A percentile compares a stretch with the other conserved stretches of the same genome.
These are phyloP conservation scores for Drosophila fungiperda DNA, from an alignment of 2,888 invertebrate species.

Conservation along the genomic window DNA sequence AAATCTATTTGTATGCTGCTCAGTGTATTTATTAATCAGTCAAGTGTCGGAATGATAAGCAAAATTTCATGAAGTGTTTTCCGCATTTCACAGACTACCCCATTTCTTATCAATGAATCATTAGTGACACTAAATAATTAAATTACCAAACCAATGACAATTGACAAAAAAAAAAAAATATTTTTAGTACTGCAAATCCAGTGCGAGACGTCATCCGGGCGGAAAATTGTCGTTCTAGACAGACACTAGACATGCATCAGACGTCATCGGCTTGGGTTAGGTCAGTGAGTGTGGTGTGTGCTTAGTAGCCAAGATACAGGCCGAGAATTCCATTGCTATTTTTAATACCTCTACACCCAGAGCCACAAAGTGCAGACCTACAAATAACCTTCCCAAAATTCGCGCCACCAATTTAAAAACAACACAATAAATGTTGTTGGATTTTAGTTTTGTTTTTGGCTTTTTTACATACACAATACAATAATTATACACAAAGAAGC, in stretches of 20 bases:
- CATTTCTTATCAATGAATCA: constrained; percentile 60
- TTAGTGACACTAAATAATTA: constrained; percentile 16
- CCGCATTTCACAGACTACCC: constrained; percentile 45
- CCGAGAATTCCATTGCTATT: constrained; percentile 52
- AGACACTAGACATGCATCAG: constrained; percentile 32
- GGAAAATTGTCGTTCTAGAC: constrained; percentile 28
- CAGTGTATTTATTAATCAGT: constrained; percentile 23
- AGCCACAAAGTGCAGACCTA: constrained; percentile 59
- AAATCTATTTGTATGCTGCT: constrained; percentile 5
- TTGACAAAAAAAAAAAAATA: not conserved
- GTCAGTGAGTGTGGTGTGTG: constrained; percentile 53
- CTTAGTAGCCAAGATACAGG: constrained; percentile 25
- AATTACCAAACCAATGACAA: constrained; percentile 10
- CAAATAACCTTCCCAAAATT: constrained; percentile 64
- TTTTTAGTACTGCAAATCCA: constrained; percentile 19
- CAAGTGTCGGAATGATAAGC: constrained; percentile 51
- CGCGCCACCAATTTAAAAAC: constrained; percentile 1
- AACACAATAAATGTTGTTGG: not conserved
- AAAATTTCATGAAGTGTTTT: constrained; percentile 51
- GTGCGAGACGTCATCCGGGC: constrained; percentile 18
- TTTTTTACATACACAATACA: not conserved
- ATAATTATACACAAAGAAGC: not conserved
- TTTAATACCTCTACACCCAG: constrained; percentile 49
- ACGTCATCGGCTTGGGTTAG: constrained; percentile 58
- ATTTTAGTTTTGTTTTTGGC: constrained; percentile 5